phyloP scores from a whole-genome alignment of 2,113 vertebrate species.

The Solea senegalensis region DNA sequence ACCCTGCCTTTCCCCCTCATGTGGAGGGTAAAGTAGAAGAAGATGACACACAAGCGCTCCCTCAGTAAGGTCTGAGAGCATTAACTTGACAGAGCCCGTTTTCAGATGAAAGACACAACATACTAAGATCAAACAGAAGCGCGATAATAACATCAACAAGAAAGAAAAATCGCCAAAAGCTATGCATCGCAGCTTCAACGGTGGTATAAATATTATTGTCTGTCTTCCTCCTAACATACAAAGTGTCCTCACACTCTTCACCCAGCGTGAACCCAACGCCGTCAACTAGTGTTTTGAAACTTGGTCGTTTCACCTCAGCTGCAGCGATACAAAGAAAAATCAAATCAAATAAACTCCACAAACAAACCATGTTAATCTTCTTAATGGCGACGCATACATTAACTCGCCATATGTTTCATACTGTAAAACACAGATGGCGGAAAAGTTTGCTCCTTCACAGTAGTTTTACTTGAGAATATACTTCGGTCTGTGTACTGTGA shows the following conservation, averaged over 20 bases:
- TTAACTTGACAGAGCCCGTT: too few relatives aligned
- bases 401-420: background rate
- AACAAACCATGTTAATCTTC: constrained; percentile 6
- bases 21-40: too few relatives aligned
- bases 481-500: constrained; percentile 22
- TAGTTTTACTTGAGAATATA: background rate
- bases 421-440: constrained; percentile 5
- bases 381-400: background rate
- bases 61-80: too few relatives aligned
- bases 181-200: too few relatives aligned
- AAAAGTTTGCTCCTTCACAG: constrained; percentile 6
- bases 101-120: too few relatives aligned
- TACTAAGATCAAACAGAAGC: too few relatives aligned
- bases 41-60: too few relatives aligned
- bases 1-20: too few relatives aligned
- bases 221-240: too few relatives aligned
- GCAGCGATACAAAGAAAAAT: background rate
- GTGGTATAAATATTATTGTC: too few relatives aligned
- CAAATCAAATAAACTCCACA: background rate
- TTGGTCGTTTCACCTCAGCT: background rate
- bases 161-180: too few relatives aligned
- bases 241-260: background rate
- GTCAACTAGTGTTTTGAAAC: background rate
- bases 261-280: background rate
- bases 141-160: too few relatives aligned